Evolutionary conservation across 2,113 vertebrate species (phyloP).

Genomic region (Mus spicilegus): DNA sequence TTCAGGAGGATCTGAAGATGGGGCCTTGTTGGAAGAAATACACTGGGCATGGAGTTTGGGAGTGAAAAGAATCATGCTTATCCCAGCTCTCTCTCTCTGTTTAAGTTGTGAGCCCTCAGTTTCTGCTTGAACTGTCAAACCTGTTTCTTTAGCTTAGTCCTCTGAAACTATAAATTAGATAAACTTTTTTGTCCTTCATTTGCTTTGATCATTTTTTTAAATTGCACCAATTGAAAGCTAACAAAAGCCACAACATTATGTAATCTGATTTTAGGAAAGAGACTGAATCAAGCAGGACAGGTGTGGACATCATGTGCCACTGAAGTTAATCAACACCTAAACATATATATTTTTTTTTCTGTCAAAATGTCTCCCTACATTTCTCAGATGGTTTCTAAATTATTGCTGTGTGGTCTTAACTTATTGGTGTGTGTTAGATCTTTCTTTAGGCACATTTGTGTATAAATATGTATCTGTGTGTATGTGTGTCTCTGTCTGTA

Average conservation of each 20-base stretch:
- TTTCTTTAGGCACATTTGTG: not conserved
- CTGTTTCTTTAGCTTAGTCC: not conserved
- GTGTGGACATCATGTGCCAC: rapidly evolving
- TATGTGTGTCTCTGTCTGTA: not conserved
- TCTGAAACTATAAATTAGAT: not conserved
- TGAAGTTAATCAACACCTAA: not conserved
- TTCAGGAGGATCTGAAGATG: not conserved
- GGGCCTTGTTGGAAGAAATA: no score
- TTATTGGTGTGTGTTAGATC: not conserved
- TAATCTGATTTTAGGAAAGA: not conserved
- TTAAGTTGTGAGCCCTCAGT: not conserved
- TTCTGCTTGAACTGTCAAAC: not conserved
- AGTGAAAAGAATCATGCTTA: not conserved
- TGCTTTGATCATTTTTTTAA: not conserved
- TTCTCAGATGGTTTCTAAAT: not conserved
- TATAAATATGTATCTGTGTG: not conserved
- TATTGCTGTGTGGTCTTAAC: not conserved
- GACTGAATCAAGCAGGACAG: not conserved
- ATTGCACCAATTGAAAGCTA: no score
- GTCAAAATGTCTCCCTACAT: not conserved
- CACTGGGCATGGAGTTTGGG: not conserved
- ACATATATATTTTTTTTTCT: not conserved
- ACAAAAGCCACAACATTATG: not conserved
- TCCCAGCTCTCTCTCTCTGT: not conserved
- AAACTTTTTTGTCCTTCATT: not conserved